Evolutionary conservation across 1,140 invertebrate genomes (phyloP), one percentile per base, ranked within the genome.

Genomic region (Pogonomyrmex californicus): DNA sequence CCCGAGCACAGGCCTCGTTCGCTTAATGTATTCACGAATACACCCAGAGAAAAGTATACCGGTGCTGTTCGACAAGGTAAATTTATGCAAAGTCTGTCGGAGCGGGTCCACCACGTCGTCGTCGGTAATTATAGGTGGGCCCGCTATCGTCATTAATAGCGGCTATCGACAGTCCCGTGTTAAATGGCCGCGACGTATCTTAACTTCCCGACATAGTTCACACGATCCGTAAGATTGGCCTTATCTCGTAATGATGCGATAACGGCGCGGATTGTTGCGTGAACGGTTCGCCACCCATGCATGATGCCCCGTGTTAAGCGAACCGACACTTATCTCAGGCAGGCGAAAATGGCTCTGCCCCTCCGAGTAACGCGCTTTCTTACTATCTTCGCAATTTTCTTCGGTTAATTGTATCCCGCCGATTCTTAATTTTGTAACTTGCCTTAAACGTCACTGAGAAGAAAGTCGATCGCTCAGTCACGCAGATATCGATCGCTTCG

Each of bases 241-340:
- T 82, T 75, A 83, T 83, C 79, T 73, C 68, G 68, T 83, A 83
- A 83, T 83, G 68, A 58, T 30, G 51, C 79, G 79, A 83, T 75
- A 83, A 83, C 79, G 68, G 30, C 54, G 68, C 41, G 41, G 56
- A 83, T 83, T 83, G 54, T 75, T 75, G 54, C 41, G 77, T 70
- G 54, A 75, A 83, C 41, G 33, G 68, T 73, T 36, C 41, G 68
- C 79, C 79, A 83, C 68, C 79, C 79, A 60, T 83, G 79, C 79
- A 62, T 83, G 79, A 49, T 75, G 54, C 17, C 23, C 54, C 49
- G 41, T 60, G 63, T 47, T 44, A 82, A 82, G 56, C 79, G 38
- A 83, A 75, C 68, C 79, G 33, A 83, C 41, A 73, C 54, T 83
- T 83, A 83, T 83, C 71, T 75, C 79, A 83, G 56, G 38, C 66